Evolutionary conservation across 2,797 vertebrate species (phyloP), one percentile per base, ranked within the genome.

Genomic region (Neoniphon sammara): DNA sequence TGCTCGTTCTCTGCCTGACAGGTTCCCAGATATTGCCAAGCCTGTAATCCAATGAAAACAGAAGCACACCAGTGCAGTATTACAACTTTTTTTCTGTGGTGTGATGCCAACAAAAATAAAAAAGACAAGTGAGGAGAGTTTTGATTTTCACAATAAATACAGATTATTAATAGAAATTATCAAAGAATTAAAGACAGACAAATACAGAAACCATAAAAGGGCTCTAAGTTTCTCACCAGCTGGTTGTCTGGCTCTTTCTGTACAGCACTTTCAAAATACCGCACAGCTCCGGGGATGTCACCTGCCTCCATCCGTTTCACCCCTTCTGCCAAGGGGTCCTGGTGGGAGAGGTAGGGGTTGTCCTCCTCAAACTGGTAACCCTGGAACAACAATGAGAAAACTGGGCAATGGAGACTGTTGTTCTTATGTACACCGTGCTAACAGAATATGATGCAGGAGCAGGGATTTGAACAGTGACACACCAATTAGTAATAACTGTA

Each of bases 1-100:
- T 99, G 98, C 30, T 99, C 98, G 0, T 99, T 99, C 91, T 99
- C 98, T 36, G 98, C 98, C 88, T 99, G 98, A 54, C 97, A 98
- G 30, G 98, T 98, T 70, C 98, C 98, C 91, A 99, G 93, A 87
- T 98, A 98, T 69, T 99, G 98, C 98, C 98, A 99, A 21, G 97
- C 98, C 98, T 99, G 78, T 27, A 79, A 67, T 58, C 73, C 30
- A 62, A 73, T 55, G 4, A 34, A 46, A 59, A 50, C 0, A 59
- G 0, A 55, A 8, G 49, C 23, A 72, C 9, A 71, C n/a, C 54
- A 82, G 15, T 53, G 2, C 17, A 34, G 61, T 14, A 63, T 27
- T 58, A 77, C 27, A 66, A 21, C 8, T 20, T 11, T 31, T 27
- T 53, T 55, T 73, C 18, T 66, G 25, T 73, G 30, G 10, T 59